Conservation (phyloP, 2,888 invertebrate genomes). For the Balanococcus diminutus region DNA sequence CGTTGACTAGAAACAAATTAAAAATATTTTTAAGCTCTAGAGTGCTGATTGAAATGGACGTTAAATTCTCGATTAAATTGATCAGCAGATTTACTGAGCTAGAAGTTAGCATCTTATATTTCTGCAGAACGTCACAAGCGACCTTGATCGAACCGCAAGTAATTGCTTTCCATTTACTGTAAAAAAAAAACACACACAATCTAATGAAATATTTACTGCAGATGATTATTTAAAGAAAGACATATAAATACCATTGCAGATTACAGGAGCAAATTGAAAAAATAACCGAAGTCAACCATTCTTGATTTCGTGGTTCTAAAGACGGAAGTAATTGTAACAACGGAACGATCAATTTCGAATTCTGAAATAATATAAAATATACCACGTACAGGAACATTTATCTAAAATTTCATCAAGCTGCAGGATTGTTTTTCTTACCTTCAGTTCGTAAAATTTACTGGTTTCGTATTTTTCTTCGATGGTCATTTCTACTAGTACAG, state of each 20-base stretch:
- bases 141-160: slow-evolving; percentile 64
- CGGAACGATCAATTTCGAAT: slow-evolving; percentile 65
- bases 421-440: too few species aligned
- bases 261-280: slow-evolving; percentile 64
- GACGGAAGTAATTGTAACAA: slow-evolving; percentile 66
- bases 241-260: slow-evolving; percentile 59
- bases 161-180: slow-evolving; percentile 66
- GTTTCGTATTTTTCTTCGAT: slow-evolving; percentile 60
- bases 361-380: slow-evolving; percentile 58
- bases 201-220: background rate
- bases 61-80: slow-evolving; percentile 66
- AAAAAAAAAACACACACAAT: slow-evolving; percentile 55
- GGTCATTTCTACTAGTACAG: slow-evolving; percentile 64
- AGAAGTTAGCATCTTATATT: slow-evolving; percentile 62
- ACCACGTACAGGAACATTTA: background rate
- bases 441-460: slow-evolving; percentile 55
- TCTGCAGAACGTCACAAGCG: slow-evolving; percentile 63
- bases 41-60: slow-evolving; percentile 66
- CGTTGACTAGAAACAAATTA: slow-evolving; percentile 61
- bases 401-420: background rate
- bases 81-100: slow-evolving; percentile 65
- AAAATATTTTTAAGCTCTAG: slow-evolving; percentile 67
- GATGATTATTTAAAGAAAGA: background rate
- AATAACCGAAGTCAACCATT: slow-evolving; percentile 62
- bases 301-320: slow-evolving; percentile 62